Base-by-base conservation (phyloP, 2,113 vertebrate species). In the Glaucidium brasilianum region DNA sequence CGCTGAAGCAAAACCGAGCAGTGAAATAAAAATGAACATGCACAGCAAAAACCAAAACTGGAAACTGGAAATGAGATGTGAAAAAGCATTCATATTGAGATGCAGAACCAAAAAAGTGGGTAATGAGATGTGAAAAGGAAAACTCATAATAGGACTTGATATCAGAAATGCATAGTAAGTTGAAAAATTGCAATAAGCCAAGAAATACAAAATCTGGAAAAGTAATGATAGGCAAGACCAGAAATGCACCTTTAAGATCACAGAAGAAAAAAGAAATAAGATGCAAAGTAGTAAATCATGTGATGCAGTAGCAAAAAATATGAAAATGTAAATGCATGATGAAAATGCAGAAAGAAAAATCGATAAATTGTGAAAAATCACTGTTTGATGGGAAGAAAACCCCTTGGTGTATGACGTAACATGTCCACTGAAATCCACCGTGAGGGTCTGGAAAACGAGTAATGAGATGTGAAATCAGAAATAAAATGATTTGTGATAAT, bases 401-500 rank as follows among this genome's bases (percentile, higher is more conserved):
- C 14, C 37, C 41, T 11, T 6, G 10, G 30, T 47, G 21, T 41
- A 67, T 26, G n/a, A 10, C 77, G n/a, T 15, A 67, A 83, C 37
- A 16, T 18, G 34, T 88, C 37, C 39, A n/a, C 37, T 66, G 67
- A 90, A 90, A 94, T 53, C 59, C 67, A 80, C 25, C 62, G 16
- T 52, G 56, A 94, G 14, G n/a, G n/a, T 71, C 83, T 86, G 52
- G 72, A 75, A 91, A 84, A 86, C 35, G 45, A 86, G n/a, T 91
- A 84, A 89, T 69, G 83, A 86, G 80, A 92, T 43, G 56, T 95
- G 89, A 95, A 94, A 94, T 77, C 92, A 88, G 68, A 92, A 95
- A 55, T 73, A 74, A 81, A 92, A 84, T 94, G 0, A 84, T 91
- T 84, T 86, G 41, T 59, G 68, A 35, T 71, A 89, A 87, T 4